Evolutionary conservation across 2,888 invertebrate genomes (phyloP).

Genomic region (Tetheella fluctuosa): DNA sequence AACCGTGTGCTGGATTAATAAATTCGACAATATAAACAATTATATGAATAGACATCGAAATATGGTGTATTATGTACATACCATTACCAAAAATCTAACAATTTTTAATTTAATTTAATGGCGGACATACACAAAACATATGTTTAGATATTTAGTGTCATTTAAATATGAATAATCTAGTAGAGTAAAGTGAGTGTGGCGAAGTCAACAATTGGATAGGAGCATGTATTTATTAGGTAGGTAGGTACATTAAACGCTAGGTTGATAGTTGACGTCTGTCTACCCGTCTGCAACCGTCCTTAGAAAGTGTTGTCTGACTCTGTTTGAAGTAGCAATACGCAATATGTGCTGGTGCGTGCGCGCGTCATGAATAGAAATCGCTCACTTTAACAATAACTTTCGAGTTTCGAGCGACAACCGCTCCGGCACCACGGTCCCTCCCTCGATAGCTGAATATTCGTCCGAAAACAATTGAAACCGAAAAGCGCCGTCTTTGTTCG

Average conservation of each 20-base stretch:
- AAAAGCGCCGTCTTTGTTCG: not conserved
- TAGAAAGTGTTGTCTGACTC: conserved; percentile 35
- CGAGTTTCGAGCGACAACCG: conserved; percentile 46
- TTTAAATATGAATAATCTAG: not conserved
- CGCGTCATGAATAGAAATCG: conserved; percentile 78
- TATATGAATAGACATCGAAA: no score
- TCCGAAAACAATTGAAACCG: not conserved
- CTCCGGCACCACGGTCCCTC: conserved; percentile 5
- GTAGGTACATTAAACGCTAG: not conserved
- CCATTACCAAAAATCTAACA: no score
- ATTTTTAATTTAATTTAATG: no score
- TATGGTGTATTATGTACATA: no score
- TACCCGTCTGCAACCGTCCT: conserved; percentile 30
- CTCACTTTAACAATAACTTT: conserved; percentile 55
- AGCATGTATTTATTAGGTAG: not conserved
- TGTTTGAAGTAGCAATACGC: conserved; percentile 38
- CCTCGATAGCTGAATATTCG: not conserved
- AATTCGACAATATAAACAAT: no score
- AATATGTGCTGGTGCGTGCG: conserved; percentile 48
- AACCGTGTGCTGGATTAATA: no score
- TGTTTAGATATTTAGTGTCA: no score
- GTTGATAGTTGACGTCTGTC: conserved; percentile 17
- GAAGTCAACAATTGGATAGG: not conserved
- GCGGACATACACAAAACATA: no score
- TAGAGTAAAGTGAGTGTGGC: not conserved